Evolutionary conservation across 1,140 invertebrate genomes (phyloP), one percentile per base, ranked within the genome.

Genomic region (Caenorhabditis elegans): DNA sequence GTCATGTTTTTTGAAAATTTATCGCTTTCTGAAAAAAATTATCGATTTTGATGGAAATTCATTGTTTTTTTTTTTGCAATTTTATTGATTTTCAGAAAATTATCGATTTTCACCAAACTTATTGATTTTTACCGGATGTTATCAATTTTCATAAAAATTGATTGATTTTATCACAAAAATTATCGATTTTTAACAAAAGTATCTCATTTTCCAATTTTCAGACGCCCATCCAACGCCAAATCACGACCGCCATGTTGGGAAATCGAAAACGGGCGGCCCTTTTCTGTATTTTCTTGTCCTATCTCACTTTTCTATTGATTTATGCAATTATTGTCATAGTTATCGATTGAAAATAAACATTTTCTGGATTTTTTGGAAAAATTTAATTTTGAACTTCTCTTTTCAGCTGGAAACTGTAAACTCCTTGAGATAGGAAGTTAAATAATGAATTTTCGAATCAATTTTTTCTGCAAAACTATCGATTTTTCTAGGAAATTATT

Each of bases 211-310:
- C n/a, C n/a, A n/a, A n/a, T n/a, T 49, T 78, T 10, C 76, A 79
- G 78, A 79, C 51, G 4, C 80, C 80, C 6, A 60, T 60, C 10
- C 80, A 81, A 36, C 80, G 80, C 31, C 80, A 81, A 47, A 46
- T 81, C 53, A 81, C 65, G 3, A 81, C 55, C 26, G 60, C 80
- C 28, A 77, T 48, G 53, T 28, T 81, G 24, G 80, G 80, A 26
- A 36, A 76, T 19, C 60, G 80, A 2, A 81, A 81, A 24, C 46
- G 75, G 15, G 36, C 43, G 15, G 80, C 80, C 26, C 75, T 81
- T 11, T 46, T 81, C 8, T 60, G 53, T n/a, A 76, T 81, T 19
- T 17, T 60, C 2, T 8, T 28, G 17, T 81, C 60, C n/a, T 81
- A 70, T 65, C 31, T 48, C 0, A n/a, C 26, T 1, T 81, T 81